Percentiles rank a stretch among this genome's conserved stretches.
These are phyloP conservation scores for Molossus alvarezi DNA, from an alignment of 2,797 vertebrate genomes.

Conservation along the genomic window DNA sequence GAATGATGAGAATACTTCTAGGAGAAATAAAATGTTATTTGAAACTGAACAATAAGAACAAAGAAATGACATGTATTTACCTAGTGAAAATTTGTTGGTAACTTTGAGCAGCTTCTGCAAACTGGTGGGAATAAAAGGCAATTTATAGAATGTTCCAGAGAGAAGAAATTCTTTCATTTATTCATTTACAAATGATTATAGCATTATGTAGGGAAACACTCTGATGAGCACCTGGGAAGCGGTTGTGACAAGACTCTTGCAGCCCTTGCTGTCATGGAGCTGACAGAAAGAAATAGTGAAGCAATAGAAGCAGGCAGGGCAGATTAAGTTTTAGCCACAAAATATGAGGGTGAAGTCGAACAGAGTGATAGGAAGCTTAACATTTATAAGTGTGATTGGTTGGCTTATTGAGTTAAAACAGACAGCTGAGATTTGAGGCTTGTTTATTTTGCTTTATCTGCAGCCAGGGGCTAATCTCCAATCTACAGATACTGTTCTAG, in stretches of 20 bases:
- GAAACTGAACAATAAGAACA: neutral
- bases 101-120: neutral
- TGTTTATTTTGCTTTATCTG: neutral
- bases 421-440: neutral
- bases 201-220: neutral
- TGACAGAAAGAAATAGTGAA: neutral
- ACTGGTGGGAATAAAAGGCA: conserved; percentile 58
- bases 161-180: conserved; percentile 35
- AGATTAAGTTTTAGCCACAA: neutral
- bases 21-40: conserved; percentile 34
- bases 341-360: neutral
- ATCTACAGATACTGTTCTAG: neutral
- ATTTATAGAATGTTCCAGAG: neutral
- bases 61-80: conserved; percentile 63
- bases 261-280: neutral
- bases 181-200: conserved; percentile 16
- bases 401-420: conserved; percentile 42
- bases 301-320: neutral
- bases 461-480: neutral
- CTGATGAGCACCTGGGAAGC: neutral
- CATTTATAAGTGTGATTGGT: neutral
- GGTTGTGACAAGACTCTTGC: neutral
- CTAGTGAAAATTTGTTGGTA: conserved; percentile 36
- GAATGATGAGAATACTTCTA: conserved; percentile 54
- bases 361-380: neutral